Evolutionary conservation across 2,113 vertebrate species (phyloP).

Genomic region (Phyllostomus hastatus): DNA sequence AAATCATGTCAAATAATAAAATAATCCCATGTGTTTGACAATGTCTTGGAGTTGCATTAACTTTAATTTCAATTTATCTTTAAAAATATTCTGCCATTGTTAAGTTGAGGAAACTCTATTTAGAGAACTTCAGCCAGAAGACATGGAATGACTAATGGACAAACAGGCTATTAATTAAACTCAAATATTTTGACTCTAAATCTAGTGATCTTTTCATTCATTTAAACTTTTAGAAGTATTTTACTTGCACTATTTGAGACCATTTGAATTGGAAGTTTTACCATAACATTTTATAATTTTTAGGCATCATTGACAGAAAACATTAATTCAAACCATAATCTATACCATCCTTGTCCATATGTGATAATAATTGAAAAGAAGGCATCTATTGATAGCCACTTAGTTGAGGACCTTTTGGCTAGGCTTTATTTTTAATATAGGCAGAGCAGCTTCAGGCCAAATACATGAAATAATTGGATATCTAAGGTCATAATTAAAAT

Average conservation of each 20-base stretch:
- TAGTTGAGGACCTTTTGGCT: not conserved
- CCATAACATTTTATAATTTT: not conserved
- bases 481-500: not conserved
- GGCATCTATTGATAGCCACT: not conserved
- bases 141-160: not conserved
- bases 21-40: not conserved
- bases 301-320: not conserved
- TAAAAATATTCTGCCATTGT: not conserved
- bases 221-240: not conserved
- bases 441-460: not conserved
- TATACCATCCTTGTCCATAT: not conserved
- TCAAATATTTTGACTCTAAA: conserved; percentile 14
- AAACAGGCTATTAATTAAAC: not conserved
- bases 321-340: not conserved
- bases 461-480: not conserved
- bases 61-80: not conserved
- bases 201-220: not conserved
- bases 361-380: not conserved
- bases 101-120: not conserved
- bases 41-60: not conserved
- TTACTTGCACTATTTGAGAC: not conserved
- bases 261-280: not conserved
- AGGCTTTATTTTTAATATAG: not conserved
- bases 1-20: not conserved
- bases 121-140: not conserved